Evolutionary conservation across 2,888 invertebrate species (phyloP).

Genomic region (Synergus itoensis): DNA sequence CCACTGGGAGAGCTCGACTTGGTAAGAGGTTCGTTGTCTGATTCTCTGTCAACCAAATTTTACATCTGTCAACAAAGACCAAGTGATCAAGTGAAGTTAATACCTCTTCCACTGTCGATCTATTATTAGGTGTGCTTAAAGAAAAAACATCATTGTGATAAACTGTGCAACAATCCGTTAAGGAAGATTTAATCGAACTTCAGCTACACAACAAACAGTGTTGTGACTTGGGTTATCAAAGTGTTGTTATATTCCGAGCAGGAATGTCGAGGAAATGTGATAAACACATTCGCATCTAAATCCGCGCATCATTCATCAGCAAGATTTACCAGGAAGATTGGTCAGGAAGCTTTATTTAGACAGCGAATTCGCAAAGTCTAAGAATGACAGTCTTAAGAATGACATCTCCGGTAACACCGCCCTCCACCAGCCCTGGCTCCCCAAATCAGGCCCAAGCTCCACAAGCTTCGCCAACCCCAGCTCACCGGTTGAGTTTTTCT

Average conservation of each 20-base stretch:
- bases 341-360: background rate
- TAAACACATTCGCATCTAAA: background rate
- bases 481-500: slow-evolving; percentile 79
- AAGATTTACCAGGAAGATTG: background rate
- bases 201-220: background rate
- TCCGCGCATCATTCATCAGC: background rate
- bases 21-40: slow-evolving; percentile 60
- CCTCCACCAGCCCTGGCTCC: slow-evolving; percentile 69
- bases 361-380: slow-evolving; percentile 21
- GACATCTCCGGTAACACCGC: slow-evolving; percentile 73
- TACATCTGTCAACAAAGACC: slow-evolving; percentile 23
- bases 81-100: slow-evolving; percentile 18
- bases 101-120: background rate
- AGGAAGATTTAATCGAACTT: background rate
- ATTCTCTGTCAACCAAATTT: background rate
- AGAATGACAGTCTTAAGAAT: slow-evolving; percentile 76
- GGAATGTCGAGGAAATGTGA: background rate
- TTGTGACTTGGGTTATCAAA: background rate
- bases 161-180: background rate
- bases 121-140: background rate
- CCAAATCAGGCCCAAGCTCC: slow-evolving; percentile 59
- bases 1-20: slow-evolving; percentile 74
- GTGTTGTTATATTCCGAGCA: slow-evolving; percentile 7
- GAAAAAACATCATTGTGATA: background rate
- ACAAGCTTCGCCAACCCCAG: slow-evolving; percentile 65